A percentile compares a stretch with the other conserved stretches of the same genome.
Evolutionary conservation across 2,797 vertebrate genomes (phyloP).

Genomic region (Rhynchotus rufescens): DNA sequence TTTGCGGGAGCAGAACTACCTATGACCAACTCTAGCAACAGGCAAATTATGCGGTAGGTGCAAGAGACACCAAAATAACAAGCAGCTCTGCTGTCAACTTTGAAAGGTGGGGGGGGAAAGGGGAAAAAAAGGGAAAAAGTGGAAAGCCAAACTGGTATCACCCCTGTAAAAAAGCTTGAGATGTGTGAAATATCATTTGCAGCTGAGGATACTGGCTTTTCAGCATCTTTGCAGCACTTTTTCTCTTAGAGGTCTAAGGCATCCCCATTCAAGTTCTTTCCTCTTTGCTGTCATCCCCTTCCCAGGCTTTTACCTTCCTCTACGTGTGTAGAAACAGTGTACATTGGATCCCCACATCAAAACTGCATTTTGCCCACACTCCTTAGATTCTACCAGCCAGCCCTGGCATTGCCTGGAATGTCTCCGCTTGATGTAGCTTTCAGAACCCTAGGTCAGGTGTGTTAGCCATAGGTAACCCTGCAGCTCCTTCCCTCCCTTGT

Average conservation of each 20-base stretch:
- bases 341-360: not conserved
- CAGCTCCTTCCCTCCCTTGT: not conserved
- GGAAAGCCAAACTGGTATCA: not conserved
- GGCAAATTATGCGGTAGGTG: not conserved
- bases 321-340: not conserved
- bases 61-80: not conserved
- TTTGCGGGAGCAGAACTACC: not conserved
- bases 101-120: not conserved
- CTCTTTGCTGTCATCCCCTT: not conserved
- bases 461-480: not conserved
- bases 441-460: not conserved
- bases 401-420: not conserved
- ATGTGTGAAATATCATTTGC: not conserved
- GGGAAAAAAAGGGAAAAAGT: not conserved
- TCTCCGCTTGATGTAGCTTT: not conserved
- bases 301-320: not conserved
- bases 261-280: not conserved
- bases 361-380: not conserved
- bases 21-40: not conserved
- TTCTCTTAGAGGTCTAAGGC: not conserved
- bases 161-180: not conserved
- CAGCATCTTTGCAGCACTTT: not conserved
- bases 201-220: not conserved
- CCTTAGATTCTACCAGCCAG: not conserved
- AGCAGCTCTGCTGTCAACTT: not conserved